These are phyloP conservation scores for Sialis lutaria DNA, from an alignment of 2,888 invertebrate species.

Conservation along the genomic window DNA sequence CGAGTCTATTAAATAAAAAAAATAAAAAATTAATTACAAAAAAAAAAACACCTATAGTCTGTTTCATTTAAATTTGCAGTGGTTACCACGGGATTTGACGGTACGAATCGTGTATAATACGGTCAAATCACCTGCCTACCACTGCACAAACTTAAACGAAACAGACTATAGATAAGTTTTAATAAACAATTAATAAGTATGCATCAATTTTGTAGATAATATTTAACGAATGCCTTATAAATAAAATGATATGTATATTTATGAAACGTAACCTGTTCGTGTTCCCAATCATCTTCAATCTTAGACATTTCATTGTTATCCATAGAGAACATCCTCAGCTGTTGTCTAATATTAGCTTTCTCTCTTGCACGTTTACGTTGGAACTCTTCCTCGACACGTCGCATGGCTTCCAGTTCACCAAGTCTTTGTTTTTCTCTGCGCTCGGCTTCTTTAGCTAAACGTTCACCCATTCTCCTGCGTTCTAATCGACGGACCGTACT, in stretches of 20 bases:
- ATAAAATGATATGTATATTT: slow-evolving; percentile 1
- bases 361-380: slow-evolving; percentile 65
- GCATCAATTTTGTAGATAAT: slow-evolving; percentile 6
- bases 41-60: too few relatives aligned
- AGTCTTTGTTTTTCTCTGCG: slow-evolving; percentile 56
- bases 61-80: too few relatives aligned
- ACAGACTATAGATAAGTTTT: slow-evolving; percentile 17
- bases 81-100: too few relatives aligned
- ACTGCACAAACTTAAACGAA: too few relatives aligned
- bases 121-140: too few relatives aligned
- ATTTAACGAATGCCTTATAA: not conserved
- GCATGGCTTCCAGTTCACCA: slow-evolving; percentile 66
- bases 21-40: too few relatives aligned
- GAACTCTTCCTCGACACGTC: slow-evolving; percentile 74
- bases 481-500: slow-evolving; percentile 71
- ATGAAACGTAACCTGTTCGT: slow-evolving; percentile 16
- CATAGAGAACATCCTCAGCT: slow-evolving; percentile 50
- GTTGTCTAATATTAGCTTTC: slow-evolving; percentile 58
- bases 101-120: too few relatives aligned
- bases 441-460: slow-evolving; percentile 58
- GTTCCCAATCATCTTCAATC: slow-evolving; percentile 30
- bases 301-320: slow-evolving; percentile 38
- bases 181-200: slow-evolving; percentile 10
- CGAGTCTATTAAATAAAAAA: slow-evolving; percentile 25
- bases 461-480: slow-evolving; percentile 53